Conservation (phyloP, 1,140 invertebrate genomes). For the Schlechtendalia chinensis region DNA sequence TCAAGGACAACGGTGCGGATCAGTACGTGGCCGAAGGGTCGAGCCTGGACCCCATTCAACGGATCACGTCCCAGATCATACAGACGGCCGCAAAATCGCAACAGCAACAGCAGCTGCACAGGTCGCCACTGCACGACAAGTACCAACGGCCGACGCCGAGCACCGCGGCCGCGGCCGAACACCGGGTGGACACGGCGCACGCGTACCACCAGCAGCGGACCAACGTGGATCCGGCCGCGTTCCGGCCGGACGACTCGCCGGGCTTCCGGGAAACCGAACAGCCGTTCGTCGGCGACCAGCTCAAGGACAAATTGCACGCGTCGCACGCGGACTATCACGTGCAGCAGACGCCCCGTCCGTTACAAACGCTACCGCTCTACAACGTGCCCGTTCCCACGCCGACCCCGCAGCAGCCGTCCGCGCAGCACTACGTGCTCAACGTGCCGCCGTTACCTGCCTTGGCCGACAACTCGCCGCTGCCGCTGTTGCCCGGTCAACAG, state of each 20-base stretch:
- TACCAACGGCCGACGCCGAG: constrained; percentile 20
- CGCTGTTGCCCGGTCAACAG: constrained; percentile 33
- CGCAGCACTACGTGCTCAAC: constrained; percentile 25
- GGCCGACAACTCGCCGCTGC: constrained; percentile 10
- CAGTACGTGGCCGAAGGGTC: constrained; percentile 36
- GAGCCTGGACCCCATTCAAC: constrained; percentile 1
- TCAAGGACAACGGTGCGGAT: neutral
- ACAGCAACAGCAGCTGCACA: neutral
- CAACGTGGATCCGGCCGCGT: constrained; percentile 7
- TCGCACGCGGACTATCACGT: constrained; percentile 6
- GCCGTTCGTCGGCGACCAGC: constrained; percentile 33
- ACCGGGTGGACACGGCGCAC: constrained; percentile 27
- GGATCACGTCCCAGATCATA: constrained; percentile 22
- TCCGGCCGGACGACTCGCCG: constrained; percentile 31
- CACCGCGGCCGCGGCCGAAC: neutral
- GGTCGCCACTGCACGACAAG: constrained; percentile 21
- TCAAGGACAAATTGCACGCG: constrained; percentile 27
- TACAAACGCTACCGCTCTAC: neutral
- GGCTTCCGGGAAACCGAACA: constrained; percentile 37
- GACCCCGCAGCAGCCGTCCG: neutral
- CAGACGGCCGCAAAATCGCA: constrained; percentile 3
- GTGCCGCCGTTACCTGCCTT: constrained; percentile 15
- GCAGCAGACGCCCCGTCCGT: neutral
- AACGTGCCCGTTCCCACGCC: neutral
- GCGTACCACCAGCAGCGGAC: constrained; percentile 38